These are phyloP conservation scores for Sciurus vulgaris DNA, from an alignment of 2,797 vertebrate species.

Conservation along the genomic window DNA sequence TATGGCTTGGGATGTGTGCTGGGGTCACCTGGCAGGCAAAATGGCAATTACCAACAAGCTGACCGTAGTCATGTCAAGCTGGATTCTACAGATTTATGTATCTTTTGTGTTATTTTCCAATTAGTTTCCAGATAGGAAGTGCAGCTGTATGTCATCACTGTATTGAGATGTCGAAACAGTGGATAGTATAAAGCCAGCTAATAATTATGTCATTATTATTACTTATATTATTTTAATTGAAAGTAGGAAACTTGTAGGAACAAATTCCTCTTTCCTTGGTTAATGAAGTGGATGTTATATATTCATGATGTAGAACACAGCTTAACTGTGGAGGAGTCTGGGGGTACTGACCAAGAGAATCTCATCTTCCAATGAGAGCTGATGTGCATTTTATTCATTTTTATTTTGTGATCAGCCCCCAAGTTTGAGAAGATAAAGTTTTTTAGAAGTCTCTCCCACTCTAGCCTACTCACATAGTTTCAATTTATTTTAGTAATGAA, in stretches of 20 bases:
- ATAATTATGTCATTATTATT: slow-evolving; percentile 30
- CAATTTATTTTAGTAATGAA: slow-evolving; percentile 67
- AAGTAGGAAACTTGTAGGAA: slow-evolving; percentile 10
- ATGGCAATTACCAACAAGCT: background rate
- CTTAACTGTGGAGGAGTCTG: background rate
- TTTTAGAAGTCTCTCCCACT: slow-evolving; percentile 36
- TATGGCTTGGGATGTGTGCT: background rate
- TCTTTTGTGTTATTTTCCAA: background rate
- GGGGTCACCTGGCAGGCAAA: background rate
- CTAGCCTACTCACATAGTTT: slow-evolving; percentile 63
- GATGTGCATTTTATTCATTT: background rate
- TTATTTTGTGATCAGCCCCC: background rate
- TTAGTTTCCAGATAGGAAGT: background rate
- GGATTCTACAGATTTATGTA: background rate
- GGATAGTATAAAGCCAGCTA: background rate
- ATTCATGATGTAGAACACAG: background rate
- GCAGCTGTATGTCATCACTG: background rate
- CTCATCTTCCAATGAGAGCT: background rate
- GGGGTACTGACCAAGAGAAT: background rate
- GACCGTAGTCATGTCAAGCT: background rate
- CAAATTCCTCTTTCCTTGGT: background rate
- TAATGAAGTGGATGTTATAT: background rate
- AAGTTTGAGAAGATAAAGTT: slow-evolving; percentile 65
- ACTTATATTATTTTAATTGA: slow-evolving; percentile 43
- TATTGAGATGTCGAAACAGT: background rate